These are phyloP conservation scores for Haliaeetus leucogaster DNA, from an alignment of 2,113 vertebrate species.

Conservation along the genomic window DNA sequence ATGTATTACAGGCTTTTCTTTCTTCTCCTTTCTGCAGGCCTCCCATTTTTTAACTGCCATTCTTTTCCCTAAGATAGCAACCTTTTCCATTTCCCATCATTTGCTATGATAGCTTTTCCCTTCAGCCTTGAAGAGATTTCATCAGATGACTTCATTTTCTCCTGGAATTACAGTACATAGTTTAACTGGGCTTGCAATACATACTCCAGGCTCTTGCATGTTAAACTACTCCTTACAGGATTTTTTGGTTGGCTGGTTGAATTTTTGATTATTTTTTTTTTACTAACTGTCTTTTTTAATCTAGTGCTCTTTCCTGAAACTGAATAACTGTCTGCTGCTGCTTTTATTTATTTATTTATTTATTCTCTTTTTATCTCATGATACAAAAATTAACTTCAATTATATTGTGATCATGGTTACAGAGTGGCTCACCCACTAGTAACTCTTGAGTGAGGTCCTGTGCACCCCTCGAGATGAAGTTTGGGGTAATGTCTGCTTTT, in stretches of 20 bases:
- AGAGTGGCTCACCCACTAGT: neutral
- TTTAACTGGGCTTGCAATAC: neutral
- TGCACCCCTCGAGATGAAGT: neutral
- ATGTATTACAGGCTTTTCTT: neutral
- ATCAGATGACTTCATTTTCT: conserved; percentile 35
- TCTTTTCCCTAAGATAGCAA: neutral
- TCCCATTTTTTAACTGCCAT: neutral
- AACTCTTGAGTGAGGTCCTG: neutral
- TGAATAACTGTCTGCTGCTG: neutral
- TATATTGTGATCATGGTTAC: neutral
- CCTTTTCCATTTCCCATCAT: neutral
- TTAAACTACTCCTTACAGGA: neutral
- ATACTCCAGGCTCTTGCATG: neutral
- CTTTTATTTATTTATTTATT: neutral
- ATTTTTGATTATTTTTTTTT: neutral
- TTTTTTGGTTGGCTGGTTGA: neutral
- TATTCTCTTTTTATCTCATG: neutral
- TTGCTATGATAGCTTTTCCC: neutral
- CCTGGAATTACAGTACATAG: neutral
- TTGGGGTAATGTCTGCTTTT: neutral
- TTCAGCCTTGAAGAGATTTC: neutral
- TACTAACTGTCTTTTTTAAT: neutral
- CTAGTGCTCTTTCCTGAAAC: neutral
- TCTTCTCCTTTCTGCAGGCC: neutral
- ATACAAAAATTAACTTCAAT: neutral